phyloP scores from a whole-genome alignment of 2,888 invertebrate genomes.

The Stratiomys singularior region DNA sequence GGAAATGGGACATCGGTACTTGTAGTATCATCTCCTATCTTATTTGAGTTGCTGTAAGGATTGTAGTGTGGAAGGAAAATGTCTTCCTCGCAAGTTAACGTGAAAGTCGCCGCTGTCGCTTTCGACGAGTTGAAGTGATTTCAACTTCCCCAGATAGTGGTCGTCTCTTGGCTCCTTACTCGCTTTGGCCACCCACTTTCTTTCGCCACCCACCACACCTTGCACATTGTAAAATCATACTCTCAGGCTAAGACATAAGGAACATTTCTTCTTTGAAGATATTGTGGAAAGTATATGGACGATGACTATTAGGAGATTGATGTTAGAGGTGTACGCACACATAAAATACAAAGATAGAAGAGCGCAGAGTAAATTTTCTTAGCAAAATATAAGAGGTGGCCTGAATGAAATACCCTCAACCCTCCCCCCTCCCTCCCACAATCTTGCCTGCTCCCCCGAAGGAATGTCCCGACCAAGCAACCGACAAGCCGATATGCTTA shows the following conservation, averaged over 20 bases:
- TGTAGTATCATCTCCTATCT: neutral
- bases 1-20: constrained; percentile 5
- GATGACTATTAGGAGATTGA: constrained; percentile 28
- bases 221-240: constrained; percentile 1
- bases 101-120: neutral
- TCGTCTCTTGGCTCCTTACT: neutral
- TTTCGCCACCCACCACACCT: constrained; percentile 18
- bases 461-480: constrained; percentile 16
- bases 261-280: constrained; percentile 35
- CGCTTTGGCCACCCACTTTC: neutral
- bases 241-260: constrained; percentile 32
- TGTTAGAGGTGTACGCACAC: constrained; percentile 26
- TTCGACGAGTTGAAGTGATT: neutral
- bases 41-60: constrained; percentile 2
- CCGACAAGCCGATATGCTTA: constrained; percentile 36
- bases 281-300: constrained; percentile 18
- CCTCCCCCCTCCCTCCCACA: too few relatives aligned
- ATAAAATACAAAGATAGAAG: constrained; percentile 31
- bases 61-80: constrained; percentile 2
- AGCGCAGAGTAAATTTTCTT: constrained; percentile 45
- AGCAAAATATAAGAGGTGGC: constrained; percentile 7
- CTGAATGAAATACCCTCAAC: constrained; percentile 7
- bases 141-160: constrained; percentile 10
- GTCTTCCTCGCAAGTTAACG: neutral
- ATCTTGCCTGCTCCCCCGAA: too few relatives aligned